A percentile compares a stretch with the other conserved stretches of the same genome.
Evolutionary conservation across 2,888 invertebrate species (phyloP).

Genomic region (Seira musarum): DNA sequence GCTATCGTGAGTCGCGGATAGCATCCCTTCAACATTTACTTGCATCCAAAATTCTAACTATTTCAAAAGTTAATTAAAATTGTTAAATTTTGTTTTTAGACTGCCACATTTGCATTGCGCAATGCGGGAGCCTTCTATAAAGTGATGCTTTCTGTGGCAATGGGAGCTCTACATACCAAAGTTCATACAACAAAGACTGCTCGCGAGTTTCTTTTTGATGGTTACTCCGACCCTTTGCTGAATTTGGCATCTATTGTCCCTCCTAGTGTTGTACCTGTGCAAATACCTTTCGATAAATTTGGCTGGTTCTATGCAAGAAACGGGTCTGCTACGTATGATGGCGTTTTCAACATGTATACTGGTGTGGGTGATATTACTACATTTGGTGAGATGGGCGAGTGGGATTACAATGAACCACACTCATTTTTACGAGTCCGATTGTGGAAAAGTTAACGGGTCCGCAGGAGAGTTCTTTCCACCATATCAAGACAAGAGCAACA

Average conservation of each 20-base stretch:
- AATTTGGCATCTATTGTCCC: slow-evolving; percentile 72
- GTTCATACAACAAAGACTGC: slow-evolving; percentile 70
- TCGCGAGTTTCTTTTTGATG: slow-evolving; percentile 72
- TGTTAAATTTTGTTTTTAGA: slow-evolving; percentile 74
- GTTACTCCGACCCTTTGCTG: slow-evolving; percentile 72
- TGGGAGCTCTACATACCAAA: slow-evolving; percentile 71
- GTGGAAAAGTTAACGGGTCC: slow-evolving; percentile 81
- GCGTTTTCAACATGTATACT: slow-evolving; percentile 83
- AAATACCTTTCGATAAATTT: slow-evolving; percentile 83
- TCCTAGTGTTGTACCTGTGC: slow-evolving; percentile 47
- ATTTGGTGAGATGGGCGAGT: slow-evolving; percentile 81
- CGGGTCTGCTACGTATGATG: slow-evolving; percentile 81
- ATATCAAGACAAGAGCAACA: slow-evolving; percentile 76
- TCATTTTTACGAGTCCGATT: slow-evolving; percentile 77
- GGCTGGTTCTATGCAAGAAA: slow-evolving; percentile 92
- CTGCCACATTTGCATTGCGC: slow-evolving; percentile 78
- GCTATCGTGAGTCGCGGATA: slow-evolving; percentile 78
- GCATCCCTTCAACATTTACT: too few relatives aligned
- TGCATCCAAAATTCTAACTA: too few relatives aligned
- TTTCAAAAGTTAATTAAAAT: too few relatives aligned
- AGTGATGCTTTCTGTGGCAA: slow-evolving; percentile 75
- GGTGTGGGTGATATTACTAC: slow-evolving; percentile 78
- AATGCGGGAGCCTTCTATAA: slow-evolving; percentile 73
- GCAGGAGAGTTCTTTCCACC: slow-evolving; percentile 87
- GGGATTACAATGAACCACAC: slow-evolving; percentile 81